Base-by-base conservation (phyloP, 2,888 invertebrate species). In the Sisyra terminalis region DNA sequence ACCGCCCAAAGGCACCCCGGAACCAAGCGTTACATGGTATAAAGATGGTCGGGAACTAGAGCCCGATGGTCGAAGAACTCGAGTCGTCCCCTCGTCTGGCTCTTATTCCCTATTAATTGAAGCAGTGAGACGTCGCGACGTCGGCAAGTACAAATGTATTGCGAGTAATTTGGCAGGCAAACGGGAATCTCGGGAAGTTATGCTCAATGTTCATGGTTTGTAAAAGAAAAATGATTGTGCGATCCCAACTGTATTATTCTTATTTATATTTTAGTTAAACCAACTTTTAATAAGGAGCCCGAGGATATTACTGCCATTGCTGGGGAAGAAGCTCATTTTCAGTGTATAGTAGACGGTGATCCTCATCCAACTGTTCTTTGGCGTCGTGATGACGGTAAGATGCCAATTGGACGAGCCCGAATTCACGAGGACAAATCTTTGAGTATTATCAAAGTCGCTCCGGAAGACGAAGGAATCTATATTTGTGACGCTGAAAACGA, bases 1-100 rank as follows among this genome's bases (percentile, higher is more conserved):
- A 43, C 85, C 96, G 42, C 97, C 97, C n/a, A 79, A 82, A 61
- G 97, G 97, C 42, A 83, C 88, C 58, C 97, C 97, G 0, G 93
- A 94, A 57, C 96, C 97, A 14, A 81, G 78, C 42, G 75, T 97
- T 42, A 73, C 82, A 56, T 97, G 97, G 97, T 80, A 80, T 56
- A 92, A 87, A 66, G 67, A 71, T 54, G 66, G 65, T 43, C 61
- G 65, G 42, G 61, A 63, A 18, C 52, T 71, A 52, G 69, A 70
- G 49, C 58, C 69, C 43, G 65, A 65, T 47, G 61, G 60, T 29
- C 52, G 61, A 38, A 59, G 67, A 46, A 59, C 67, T 42, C 66
- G 68, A 51, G 78, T 86, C 48, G 92, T 30, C 13, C 32, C 34
- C 1, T 18, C 13, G 8, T 13, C 14, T 11, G 34, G 32, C 10